Percentiles rank a stretch among this genome's conserved stretches.
Evolutionary conservation across 2,888 invertebrate species (phyloP).

Genomic region (Diaperis boleti): DNA sequence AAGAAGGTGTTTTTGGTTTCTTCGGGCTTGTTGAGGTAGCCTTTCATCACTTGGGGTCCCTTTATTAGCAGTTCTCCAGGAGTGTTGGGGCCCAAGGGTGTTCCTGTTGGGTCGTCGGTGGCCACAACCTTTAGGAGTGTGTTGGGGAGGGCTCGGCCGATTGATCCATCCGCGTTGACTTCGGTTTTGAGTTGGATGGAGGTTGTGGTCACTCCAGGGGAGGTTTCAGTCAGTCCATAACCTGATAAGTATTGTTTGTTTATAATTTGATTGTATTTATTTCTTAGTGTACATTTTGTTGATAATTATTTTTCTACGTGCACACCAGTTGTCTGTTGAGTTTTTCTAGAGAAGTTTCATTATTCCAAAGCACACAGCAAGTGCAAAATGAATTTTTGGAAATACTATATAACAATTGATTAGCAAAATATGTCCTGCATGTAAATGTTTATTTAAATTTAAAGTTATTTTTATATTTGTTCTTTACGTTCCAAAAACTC

Average conservation of each 20-base stretch:
- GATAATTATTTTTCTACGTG: too few relatives aligned
- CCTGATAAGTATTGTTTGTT: conserved; percentile 6
- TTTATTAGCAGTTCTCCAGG: conserved; percentile 80
- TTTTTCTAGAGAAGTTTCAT: too few relatives aligned
- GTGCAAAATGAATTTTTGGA: too few relatives aligned
- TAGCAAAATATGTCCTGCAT: too few relatives aligned
- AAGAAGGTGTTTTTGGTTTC: conserved; percentile 79
- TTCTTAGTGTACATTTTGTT: too few relatives aligned
- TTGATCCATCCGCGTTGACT: conserved; percentile 4
- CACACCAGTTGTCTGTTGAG: too few relatives aligned
- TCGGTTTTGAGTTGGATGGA: not conserved
- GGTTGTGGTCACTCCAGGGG: conserved; percentile 17
- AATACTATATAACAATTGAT: too few relatives aligned
- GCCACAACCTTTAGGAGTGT: conserved; percentile 76
- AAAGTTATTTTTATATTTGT: too few relatives aligned
- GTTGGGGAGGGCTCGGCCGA: conserved; percentile 70
- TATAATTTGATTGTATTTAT: too few relatives aligned
- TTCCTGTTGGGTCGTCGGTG: conserved; percentile 47
- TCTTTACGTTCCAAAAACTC: too few relatives aligned
- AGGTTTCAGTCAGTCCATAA: conserved; percentile 36
- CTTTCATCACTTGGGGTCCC: conserved; percentile 86
- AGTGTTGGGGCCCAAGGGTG: conserved; percentile 62
- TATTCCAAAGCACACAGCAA: too few relatives aligned
- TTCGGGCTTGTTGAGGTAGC: conserved; percentile 81
- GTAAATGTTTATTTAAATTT: too few relatives aligned